Percentiles rank a stretch among this genome's conserved stretches.
phyloP scores from a whole-genome alignment of 2,113 vertebrate genomes.

The Rissa tridactyla region DNA sequence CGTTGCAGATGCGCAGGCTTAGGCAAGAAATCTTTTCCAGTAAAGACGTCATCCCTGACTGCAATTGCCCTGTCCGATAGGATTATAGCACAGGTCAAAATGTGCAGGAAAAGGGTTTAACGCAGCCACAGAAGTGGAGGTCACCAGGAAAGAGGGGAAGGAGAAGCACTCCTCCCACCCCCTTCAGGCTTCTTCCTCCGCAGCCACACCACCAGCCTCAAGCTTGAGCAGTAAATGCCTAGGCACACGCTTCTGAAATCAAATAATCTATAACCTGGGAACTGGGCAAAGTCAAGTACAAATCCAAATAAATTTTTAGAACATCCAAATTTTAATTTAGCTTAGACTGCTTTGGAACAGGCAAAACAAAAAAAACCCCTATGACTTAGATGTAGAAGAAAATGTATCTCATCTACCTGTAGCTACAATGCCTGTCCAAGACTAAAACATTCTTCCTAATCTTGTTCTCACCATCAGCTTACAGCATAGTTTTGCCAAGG shows the following conservation, averaged over 20 bases:
- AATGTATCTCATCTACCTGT: not conserved
- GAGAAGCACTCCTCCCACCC: not conserved
- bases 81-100: not conserved
- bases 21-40: not conserved
- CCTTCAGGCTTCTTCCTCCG: not conserved
- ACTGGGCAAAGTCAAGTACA: not conserved
- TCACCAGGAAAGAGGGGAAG: slow-evolving; percentile 14
- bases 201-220: not conserved
- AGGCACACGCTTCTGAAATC: not conserved
- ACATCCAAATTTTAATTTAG: not conserved
- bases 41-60: not conserved
- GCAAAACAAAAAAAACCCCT: not conserved
- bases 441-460: not conserved
- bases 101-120: not conserved
- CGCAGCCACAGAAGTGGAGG: accelerated
- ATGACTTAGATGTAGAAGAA: not conserved
- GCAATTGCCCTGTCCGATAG: not conserved
- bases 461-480: not conserved
- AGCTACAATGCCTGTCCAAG: not conserved
- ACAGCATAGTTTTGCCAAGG: not conserved
- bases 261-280: not conserved
- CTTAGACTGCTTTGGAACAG: not conserved
- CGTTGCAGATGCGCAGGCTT: not conserved
- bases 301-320: not conserved
- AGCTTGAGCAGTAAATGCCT: not conserved